A percentile compares a stretch with the other conserved stretches of the same genome.
phyloP scores from a whole-genome alignment of 1,140 invertebrate genomes.

The Drosophila mauritiana region DNA sequence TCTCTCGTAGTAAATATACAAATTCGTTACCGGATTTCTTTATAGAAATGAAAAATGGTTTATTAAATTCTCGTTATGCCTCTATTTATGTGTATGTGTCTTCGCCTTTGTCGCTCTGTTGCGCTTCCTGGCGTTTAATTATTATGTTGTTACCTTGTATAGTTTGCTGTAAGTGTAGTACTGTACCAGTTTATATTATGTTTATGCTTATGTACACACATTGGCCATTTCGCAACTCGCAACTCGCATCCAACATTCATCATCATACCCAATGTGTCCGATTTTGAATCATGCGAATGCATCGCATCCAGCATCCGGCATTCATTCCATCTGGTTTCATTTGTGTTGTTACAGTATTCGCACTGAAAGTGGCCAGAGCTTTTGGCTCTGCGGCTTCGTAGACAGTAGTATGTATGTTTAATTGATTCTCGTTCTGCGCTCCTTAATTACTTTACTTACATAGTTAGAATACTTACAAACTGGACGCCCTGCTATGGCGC shows the following conservation, averaged over 20 bases:
- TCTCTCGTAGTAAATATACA: slow-evolving; percentile 79
- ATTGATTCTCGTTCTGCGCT: slow-evolving; percentile 58
- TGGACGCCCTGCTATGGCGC: slow-evolving; percentile 60
- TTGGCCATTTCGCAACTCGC: slow-evolving; percentile 45
- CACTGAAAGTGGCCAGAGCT: slow-evolving; percentile 38
- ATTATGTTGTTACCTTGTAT: slow-evolving; percentile 75
- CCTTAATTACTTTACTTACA: slow-evolving; percentile 75
- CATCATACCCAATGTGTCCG: slow-evolving; percentile 41
- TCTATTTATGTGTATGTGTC: slow-evolving; percentile 70
- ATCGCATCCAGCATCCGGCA: slow-evolving; percentile 1
- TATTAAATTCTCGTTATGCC: slow-evolving; percentile 77
- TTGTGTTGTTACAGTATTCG: slow-evolving; percentile 62
- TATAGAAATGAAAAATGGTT: slow-evolving; percentile 79
- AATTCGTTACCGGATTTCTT: slow-evolving; percentile 80
- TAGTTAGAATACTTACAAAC: slow-evolving; percentile 81
- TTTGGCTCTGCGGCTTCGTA: slow-evolving; percentile 13
- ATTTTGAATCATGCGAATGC: slow-evolving; percentile 14
- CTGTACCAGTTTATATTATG: slow-evolving; percentile 61
- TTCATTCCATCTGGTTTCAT: slow-evolving; percentile 9
- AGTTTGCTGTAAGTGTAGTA: slow-evolving; percentile 82
- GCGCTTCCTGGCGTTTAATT: slow-evolving; percentile 45
- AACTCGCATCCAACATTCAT: slow-evolving; percentile 30
- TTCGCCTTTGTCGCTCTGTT: slow-evolving; percentile 18
- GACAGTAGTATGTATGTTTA: slow-evolving; percentile 52
- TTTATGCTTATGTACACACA: slow-evolving; percentile 64